Base-by-base conservation (phyloP, 2,888 invertebrate genomes). In the Nudaria mundana region DNA sequence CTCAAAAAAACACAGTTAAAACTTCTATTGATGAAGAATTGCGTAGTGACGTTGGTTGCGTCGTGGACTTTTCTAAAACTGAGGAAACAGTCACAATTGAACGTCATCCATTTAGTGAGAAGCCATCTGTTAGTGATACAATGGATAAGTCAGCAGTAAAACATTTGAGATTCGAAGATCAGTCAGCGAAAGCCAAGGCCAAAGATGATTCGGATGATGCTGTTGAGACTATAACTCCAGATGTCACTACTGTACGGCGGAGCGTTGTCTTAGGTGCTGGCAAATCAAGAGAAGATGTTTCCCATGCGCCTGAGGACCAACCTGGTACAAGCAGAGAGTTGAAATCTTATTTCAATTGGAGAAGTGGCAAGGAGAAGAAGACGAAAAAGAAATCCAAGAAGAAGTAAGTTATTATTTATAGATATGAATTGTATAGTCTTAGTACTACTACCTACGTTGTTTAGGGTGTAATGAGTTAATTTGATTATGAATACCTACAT, bases 151-250 rank as follows among this genome's bases (percentile, higher is more conserved):
- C 39, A 4, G 47, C 31, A 13, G 31, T 30, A 30, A 81, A 76
- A 40, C 72, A 63, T 25, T 62, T 84, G 22, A 68, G 81, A 44
- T 86, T 86, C 56, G 69, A 78, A 12, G 76, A 79, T 39, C 57
- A 52, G n/a, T 44, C 67, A 5, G 62, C 56, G 2, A 63, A 59
- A 11, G 77, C 78, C 42, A 66, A 70, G 30, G 31, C 37, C 10
- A 44, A 47, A 2, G 51, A 34, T 8, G 48, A 51, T 14, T 48
- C 37, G 1, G 54, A 45, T 26, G 43, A 41, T 14, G 30, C 5
- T 11, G 18, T 29, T 15, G 36, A 14, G 8, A n/a, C 10, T 10
- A n/a, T n/a, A n/a, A 1, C 15, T 20, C 16, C 11, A 10, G n/a
- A n/a, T n/a, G n/a, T n/a, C n/a, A 2, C 11, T 12, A 20, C 11